Conservation (phyloP, 2,797 vertebrate species). For the Gymnocypris eckloni region DNA sequence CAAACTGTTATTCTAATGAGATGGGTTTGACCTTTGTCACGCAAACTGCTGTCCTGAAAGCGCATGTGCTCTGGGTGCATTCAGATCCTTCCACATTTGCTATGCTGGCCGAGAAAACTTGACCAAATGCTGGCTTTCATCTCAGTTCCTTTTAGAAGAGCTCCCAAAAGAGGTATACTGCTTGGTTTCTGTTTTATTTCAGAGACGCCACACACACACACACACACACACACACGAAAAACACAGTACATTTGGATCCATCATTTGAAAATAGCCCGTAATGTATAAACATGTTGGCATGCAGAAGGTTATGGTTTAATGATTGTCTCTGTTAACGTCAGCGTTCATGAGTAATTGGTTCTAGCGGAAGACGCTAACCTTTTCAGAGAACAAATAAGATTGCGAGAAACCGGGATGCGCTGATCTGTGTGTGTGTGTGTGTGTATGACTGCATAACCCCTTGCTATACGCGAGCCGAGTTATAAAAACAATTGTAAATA, state of each 20-base stretch:
- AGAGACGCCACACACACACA: constrained; percentile 3
- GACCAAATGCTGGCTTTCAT: constrained; percentile 36
- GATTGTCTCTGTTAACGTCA: constrained; percentile 30
- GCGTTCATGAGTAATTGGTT: constrained; percentile 31
- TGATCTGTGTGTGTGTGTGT: constrained; percentile 37
- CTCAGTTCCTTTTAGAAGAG: constrained; percentile 34
- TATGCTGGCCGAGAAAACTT: constrained; percentile 52
- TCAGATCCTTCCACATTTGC: constrained; percentile 43
- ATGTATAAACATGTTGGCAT: constrained; percentile 33
- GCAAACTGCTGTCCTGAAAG: constrained; percentile 56
- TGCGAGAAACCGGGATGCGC: constrained; percentile 22
- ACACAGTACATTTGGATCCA: neutral
- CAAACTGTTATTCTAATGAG: constrained; percentile 61
- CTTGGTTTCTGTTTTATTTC: constrained; percentile 38
- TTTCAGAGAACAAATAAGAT: constrained; percentile 47
- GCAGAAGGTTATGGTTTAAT: constrained; percentile 40
- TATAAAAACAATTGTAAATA: constrained; percentile 54
- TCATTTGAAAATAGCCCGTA: constrained; percentile 43
- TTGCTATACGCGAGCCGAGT: constrained; percentile 35
- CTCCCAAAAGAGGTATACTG: constrained; percentile 40
- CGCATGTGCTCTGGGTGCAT: constrained; percentile 19
- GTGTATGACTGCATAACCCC: constrained; percentile 31
- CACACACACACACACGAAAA: neutral
- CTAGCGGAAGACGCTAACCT: constrained; percentile 34
- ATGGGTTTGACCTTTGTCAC: constrained; percentile 61